Evolutionary conservation across 2,797 vertebrate genomes (phyloP).

Genomic region (Alfaro cultratus): DNA sequence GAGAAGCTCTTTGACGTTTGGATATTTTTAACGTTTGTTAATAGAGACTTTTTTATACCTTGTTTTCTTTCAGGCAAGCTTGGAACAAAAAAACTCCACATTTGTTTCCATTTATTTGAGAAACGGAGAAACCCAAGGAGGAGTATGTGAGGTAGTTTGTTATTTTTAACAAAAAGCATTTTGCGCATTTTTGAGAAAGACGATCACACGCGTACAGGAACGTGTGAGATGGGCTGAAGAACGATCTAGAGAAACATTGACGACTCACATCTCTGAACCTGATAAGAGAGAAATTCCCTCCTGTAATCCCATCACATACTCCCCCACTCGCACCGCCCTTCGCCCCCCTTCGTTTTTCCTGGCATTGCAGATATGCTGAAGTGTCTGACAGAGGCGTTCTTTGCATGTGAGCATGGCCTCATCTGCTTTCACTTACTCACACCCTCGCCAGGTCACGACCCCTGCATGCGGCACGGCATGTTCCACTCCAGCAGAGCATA

Average conservation of each 20-base stretch:
- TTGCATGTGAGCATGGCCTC: background rate
- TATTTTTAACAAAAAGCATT: background rate
- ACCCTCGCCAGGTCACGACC: constrained; percentile 39
- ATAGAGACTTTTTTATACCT: constrained; percentile 12
- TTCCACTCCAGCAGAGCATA: background rate
- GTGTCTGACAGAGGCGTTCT: constrained; percentile 24
- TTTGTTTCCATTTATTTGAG: background rate
- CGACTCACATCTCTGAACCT: constrained; percentile 1
- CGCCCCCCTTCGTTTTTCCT: constrained; percentile 28
- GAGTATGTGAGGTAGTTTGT: background rate
- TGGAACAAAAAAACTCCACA: constrained; percentile 15
- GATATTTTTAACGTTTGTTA: background rate
- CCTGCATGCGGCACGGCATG: constrained; percentile 21
- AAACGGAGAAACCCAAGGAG: background rate
- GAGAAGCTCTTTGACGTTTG: background rate
- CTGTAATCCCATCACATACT: background rate
- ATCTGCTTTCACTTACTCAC: constrained; percentile 66
- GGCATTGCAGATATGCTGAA: constrained; percentile 14
- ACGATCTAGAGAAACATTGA: background rate
- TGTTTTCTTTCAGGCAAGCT: background rate
- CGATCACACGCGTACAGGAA: too few species aligned
- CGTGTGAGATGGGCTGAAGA: background rate
- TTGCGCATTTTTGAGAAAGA: background rate
- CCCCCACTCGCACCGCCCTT: background rate
- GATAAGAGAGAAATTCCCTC: constrained; percentile 9